Percentiles rank a stretch among this genome's conserved stretches.
Evolutionary conservation across 2,113 vertebrate genomes (phyloP).

Genomic region (Falco punctatus): DNA sequence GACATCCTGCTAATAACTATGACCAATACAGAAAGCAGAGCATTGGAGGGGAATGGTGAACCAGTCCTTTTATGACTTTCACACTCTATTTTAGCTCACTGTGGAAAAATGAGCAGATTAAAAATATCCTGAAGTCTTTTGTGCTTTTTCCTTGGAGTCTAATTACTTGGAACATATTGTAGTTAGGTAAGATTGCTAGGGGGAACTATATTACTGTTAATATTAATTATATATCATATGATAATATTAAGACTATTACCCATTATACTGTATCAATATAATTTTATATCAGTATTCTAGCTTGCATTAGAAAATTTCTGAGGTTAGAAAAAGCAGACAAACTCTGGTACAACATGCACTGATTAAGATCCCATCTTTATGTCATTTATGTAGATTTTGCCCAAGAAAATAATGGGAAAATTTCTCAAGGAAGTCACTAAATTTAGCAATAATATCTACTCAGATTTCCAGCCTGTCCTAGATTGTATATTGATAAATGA

Average conservation of each 20-base stretch:
- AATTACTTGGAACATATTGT: background rate
- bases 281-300: background rate
- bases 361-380: background rate
- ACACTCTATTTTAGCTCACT: background rate
- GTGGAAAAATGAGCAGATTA: background rate
- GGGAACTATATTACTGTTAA: background rate
- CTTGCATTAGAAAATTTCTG: background rate
- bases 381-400: background rate
- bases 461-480: background rate
- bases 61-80: background rate
- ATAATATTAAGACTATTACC: background rate
- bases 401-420: background rate
- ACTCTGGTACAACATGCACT: background rate
- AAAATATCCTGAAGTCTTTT: background rate
- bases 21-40: background rate
- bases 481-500: background rate
- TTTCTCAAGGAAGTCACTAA: background rate
- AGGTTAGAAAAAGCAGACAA: background rate
- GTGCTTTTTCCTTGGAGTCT: background rate
- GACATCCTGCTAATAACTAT: background rate
- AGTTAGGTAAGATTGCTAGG: background rate
- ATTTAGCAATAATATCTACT: background rate
- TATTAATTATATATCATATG: background rate
- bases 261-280: background rate
- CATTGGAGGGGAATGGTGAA: background rate